Evolutionary conservation across 2,797 vertebrate genomes (phyloP), one percentile per base, ranked within the genome.

Genomic region (Pipistrellus kuhlii): DNA sequence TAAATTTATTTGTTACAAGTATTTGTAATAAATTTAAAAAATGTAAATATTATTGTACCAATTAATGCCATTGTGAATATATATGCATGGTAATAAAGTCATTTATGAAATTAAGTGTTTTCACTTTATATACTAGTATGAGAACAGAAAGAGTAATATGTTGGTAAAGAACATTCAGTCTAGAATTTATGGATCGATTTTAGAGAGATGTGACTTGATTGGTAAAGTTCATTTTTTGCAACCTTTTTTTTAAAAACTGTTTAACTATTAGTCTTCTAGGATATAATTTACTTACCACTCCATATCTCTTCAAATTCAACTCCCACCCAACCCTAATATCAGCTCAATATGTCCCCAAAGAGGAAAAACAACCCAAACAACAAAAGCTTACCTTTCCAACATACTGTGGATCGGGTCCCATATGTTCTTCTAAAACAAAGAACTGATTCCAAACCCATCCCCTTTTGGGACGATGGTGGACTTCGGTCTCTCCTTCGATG

Each of bases 391-490:
- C 99, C 99, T 99, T 99, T 97, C 99, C 99, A 81, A 99, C 99
- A 93, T 99, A 99, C 92, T 99, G 99, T 84, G 99, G 99, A 48
- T 99, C 99, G 76, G 99, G 98, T 98, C 99, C 99, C 97, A 99
- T 98, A 96, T 99, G 99, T 98, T 99, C 99, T 99, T 99, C 99
- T 99, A 99, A 99, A 99, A 99, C 99, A 98, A 99, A 99, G 99
- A 99, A 99, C 98, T 99, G 99, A 98, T 99, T 99, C 99, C 99
- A 99, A 97, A 99, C 99, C 99, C 99, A 99, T 98, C 99, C 99
- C 11, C 99, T 98, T 97, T 99, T 99, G 27, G 99, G 99, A 95
- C 99, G 99, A 98, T 99, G 99, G 98, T 99, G 99, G 55, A 99
- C 99, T 98, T 99, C 99, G 9, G 99, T 99, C 98, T 99, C 99